Base-by-base conservation (phyloP, 2,797 vertebrate genomes). In the Chloroceryle inda region DNA sequence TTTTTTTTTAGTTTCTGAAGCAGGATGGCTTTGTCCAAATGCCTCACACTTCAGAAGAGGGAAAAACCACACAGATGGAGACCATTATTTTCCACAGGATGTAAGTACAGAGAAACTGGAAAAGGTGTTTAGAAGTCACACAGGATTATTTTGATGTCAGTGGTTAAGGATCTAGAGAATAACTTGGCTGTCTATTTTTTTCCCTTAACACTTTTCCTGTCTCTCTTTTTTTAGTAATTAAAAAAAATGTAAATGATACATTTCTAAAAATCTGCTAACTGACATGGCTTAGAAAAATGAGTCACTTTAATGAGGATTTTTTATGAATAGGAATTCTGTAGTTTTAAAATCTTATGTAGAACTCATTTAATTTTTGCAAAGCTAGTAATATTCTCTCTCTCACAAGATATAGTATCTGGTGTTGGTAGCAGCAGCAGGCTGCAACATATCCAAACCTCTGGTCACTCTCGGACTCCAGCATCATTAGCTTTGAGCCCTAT, bases 161-260 rank as follows among this genome's bases (percentile, higher is more conserved):
- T 35, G 19, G 27, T n/a, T 56, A 61, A 75, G 58, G 37, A 71
- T 40, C 50, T 17, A 74, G 37, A 69, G 22, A 56, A 11, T 47
- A 64, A 73, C 37, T 77, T 0, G 0, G 19, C 33, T 13, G 38
- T 58, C 18, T 5, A 5, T n/a, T 26, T 75, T 49, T 45, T 26
- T 31, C 9, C 20, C 52, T 44, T 44, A 61, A 40, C 47, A 62
- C 33, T 27, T 56, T 38, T 61, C 53, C 38, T 23, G 6, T 52
- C 42, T 79, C 56, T 35, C 26, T 40, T 15, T 19, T 18, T 85
- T 56, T 44, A 33, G 40, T 50, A 53, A 24, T 15, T 29, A 0
- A 4, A 44, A 37, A 4, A 4, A 56, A 37, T 8, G 5, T n/a
- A 40, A 56, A 12, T 8, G 2, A n/a, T 31, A 3, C 7, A 31